These are phyloP conservation scores for Argyresthia albistria DNA, from an alignment of 2,888 invertebrate genomes.

Conservation along the genomic window DNA sequence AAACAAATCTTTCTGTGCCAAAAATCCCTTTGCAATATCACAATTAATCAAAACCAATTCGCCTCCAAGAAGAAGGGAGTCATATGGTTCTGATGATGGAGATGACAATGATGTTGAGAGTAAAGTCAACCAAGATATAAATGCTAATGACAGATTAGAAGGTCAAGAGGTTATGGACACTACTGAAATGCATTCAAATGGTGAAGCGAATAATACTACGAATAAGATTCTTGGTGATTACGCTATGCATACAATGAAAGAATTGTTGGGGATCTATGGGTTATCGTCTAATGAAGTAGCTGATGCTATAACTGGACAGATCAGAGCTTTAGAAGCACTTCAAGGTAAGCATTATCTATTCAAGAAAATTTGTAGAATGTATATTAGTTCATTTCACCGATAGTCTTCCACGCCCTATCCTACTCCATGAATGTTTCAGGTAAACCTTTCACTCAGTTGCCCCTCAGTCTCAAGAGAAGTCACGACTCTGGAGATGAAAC, in stretches of 20 bases:
- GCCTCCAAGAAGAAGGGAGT: constrained; percentile 66
- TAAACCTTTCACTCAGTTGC: constrained; percentile 59
- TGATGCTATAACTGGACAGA: constrained; percentile 78
- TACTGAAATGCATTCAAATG: constrained; percentile 44
- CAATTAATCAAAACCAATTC: constrained; percentile 69
- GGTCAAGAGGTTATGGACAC: constrained; percentile 44
- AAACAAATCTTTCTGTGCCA: constrained; percentile 69
- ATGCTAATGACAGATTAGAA: constrained; percentile 59
- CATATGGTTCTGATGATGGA: constrained; percentile 55
- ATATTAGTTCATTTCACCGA: too few relatives aligned
- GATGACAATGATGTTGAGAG: constrained; percentile 43
- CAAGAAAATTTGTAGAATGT: background rate
- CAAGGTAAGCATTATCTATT: constrained; percentile 65
- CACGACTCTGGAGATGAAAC: constrained; percentile 57
- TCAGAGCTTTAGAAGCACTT: constrained; percentile 78
- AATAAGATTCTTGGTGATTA: constrained; percentile 81
- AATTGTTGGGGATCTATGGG: constrained; percentile 83
- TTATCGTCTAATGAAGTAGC: constrained; percentile 79
- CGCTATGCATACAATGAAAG: constrained; percentile 85
- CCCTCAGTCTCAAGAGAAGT: constrained; percentile 51
- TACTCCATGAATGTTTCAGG: constrained; percentile 22
- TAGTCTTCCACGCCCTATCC: too few relatives aligned
- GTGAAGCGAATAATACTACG: constrained; percentile 57
- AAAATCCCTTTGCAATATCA: constrained; percentile 71
- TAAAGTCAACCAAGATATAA: constrained; percentile 41